Percentiles rank a stretch among this genome's conserved stretches.
These are phyloP conservation scores for Elanoides forficatus DNA, from an alignment of 2,113 vertebrate genomes.

Conservation along the genomic window DNA sequence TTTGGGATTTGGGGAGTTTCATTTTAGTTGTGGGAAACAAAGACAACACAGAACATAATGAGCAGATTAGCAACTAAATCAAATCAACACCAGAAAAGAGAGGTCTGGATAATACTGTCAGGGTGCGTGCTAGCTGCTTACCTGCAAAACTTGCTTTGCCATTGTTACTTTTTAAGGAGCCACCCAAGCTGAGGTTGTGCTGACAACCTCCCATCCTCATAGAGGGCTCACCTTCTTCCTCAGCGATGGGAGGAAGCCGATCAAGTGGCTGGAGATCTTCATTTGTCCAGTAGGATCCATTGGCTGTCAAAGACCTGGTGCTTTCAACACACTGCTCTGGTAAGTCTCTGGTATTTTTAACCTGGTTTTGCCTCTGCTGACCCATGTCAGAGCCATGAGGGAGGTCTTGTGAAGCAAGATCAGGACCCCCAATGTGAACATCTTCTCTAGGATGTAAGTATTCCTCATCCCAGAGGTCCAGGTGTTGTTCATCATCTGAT, in stretches of 20 bases:
- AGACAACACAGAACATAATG: neutral
- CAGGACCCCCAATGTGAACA: neutral
- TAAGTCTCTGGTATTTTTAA: neutral
- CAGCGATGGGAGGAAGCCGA: slow-evolving; percentile 72
- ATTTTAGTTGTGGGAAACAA: neutral
- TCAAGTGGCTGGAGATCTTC: slow-evolving; percentile 22
- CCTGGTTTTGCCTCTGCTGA: neutral
- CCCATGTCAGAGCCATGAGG: neutral
- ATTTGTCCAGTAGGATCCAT: slow-evolving; percentile 8
- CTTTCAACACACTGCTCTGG: slow-evolving; percentile 3
- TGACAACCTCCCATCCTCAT: neutral
- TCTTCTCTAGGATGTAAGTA: slow-evolving; percentile 36
- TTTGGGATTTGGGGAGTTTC: neutral
- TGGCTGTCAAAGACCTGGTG: neutral
- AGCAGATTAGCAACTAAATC: slow-evolving; percentile 32
- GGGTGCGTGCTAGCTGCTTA: slow-evolving; percentile 49
- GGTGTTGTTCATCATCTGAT: slow-evolving; percentile 36
- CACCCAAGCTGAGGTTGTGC: slow-evolving; percentile 5
- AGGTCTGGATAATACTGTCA: neutral
- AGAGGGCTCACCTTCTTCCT: slow-evolving; percentile 71
- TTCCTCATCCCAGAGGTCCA: slow-evolving; percentile 45
- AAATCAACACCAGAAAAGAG: slow-evolving; percentile 3
- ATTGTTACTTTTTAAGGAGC: slow-evolving; percentile 47
- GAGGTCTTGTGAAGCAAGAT: slow-evolving; percentile 10
- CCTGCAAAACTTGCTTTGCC: slow-evolving; percentile 55